Evolutionary conservation across 2,888 invertebrate genomes (phyloP).

Genomic region (Nephrotoma appendiculata): DNA sequence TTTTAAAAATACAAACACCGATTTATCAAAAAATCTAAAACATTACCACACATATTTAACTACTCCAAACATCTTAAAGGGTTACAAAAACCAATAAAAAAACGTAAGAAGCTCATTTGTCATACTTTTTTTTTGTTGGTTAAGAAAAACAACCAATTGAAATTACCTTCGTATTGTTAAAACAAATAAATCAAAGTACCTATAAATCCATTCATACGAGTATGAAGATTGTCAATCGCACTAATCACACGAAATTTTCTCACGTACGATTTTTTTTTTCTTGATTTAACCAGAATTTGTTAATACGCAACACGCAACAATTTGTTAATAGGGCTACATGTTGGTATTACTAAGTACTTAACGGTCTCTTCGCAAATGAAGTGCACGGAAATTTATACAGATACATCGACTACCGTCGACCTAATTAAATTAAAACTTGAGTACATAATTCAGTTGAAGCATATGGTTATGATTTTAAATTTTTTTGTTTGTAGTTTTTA

Average conservation of each 20-base stretch:
- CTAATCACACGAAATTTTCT: neutral
- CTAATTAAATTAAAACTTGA: neutral
- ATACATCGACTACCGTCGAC: neutral
- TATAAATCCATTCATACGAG: neutral
- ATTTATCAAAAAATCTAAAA: neutral
- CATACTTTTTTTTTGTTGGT: neutral
- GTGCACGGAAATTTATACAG: neutral
- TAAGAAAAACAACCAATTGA: neutral
- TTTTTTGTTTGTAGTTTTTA: neutral
- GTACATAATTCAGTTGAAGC: neutral
- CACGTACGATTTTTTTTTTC: neutral
- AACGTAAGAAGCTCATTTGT: neutral
- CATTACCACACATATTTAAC: neutral
- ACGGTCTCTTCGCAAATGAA: neutral
- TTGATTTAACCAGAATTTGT: neutral
- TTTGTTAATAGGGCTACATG: neutral
- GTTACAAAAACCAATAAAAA: neutral
- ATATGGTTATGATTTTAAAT: neutral
- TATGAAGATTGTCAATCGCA: neutral
- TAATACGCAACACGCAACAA: neutral
- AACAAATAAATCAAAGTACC: neutral
- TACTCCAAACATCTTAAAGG: neutral
- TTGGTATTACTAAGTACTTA: neutral
- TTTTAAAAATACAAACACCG: neutral
- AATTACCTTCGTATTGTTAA: neutral